Evolutionary conservation across 2,888 invertebrate genomes (phyloP).

Genomic region (Cistogaster globosa): DNA sequence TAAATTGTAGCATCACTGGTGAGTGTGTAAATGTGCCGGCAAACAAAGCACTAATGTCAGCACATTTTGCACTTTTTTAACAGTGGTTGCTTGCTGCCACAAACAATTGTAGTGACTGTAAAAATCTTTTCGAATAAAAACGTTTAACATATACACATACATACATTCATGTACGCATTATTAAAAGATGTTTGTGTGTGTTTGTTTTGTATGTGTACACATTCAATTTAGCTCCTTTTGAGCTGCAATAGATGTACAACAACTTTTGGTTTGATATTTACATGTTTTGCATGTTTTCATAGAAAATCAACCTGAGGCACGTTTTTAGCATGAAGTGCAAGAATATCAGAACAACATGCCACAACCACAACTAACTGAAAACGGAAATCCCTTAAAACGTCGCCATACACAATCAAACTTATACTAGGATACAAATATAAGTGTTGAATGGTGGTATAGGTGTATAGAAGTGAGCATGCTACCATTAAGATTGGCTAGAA

Average conservation of each 20-base stretch:
- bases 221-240: slow-evolving; percentile 64
- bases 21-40: slow-evolving; percentile 2
- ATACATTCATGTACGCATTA: background rate
- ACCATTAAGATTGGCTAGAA: slow-evolving; percentile 42
- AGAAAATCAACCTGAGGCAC: slow-evolving; percentile 71
- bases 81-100: slow-evolving; percentile 44
- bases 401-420: slow-evolving; percentile 28
- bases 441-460: slow-evolving; percentile 23
- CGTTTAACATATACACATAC: background rate
- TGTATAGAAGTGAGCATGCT: slow-evolving; percentile 26
- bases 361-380: slow-evolving; percentile 69
- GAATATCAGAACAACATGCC: slow-evolving; percentile 61
- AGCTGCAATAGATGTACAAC: slow-evolving; percentile 50
- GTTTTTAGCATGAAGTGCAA: slow-evolving; percentile 61
- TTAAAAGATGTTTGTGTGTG: background rate
- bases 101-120: slow-evolving; percentile 38
- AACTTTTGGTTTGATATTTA: slow-evolving; percentile 70
- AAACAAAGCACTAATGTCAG: slow-evolving; percentile 66
- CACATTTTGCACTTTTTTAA: slow-evolving; percentile 64
- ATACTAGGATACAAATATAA: background rate
- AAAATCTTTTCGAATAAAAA: slow-evolving; percentile 9
- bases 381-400: slow-evolving; percentile 68
- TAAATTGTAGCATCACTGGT: background rate
- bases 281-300: slow-evolving; percentile 66
- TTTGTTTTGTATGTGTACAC: slow-evolving; percentile 20